phyloP scores from a whole-genome alignment of 2,797 vertebrate genomes.

The Nannoperca obscura region DNA sequence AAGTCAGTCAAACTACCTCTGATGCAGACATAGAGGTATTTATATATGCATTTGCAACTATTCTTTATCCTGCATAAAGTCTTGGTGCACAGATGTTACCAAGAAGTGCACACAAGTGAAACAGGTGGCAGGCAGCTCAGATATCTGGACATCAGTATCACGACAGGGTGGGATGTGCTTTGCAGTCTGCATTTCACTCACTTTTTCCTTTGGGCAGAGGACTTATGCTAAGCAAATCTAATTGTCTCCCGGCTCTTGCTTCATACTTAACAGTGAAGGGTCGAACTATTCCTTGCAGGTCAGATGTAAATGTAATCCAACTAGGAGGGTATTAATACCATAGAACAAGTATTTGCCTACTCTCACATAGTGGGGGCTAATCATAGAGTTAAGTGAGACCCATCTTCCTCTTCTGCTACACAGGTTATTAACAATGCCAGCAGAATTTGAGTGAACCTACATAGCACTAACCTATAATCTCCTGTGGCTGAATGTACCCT shows the following conservation, averaged over 20 bases:
- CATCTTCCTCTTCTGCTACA: slow-evolving; percentile 9
- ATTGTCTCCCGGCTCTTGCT: neutral
- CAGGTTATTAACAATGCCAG: slow-evolving; percentile 37
- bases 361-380: neutral
- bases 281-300: neutral
- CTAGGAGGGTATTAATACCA: slow-evolving; percentile 7
- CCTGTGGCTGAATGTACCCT: slow-evolving; percentile 17
- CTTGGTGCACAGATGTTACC: slow-evolving; percentile 14
- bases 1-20: neutral
- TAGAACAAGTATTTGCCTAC: neutral
- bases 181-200: neutral
- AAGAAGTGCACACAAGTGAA: slow-evolving; percentile 12
- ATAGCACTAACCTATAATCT: slow-evolving; percentile 40
- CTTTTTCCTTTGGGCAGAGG: neutral
- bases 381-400: slow-evolving; percentile 20
- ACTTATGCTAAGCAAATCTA: neutral
- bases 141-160: slow-evolving; percentile 23
- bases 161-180: slow-evolving; percentile 16
- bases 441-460: slow-evolving; percentile 22
- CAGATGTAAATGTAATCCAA: slow-evolving; percentile 8
- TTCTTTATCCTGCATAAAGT: neutral
- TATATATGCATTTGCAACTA: neutral
- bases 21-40: neutral
- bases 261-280: neutral
- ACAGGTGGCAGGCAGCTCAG: slow-evolving; percentile 43